Base-by-base conservation (phyloP, 2,113 vertebrate species). In the Toxostoma redivivum region DNA sequence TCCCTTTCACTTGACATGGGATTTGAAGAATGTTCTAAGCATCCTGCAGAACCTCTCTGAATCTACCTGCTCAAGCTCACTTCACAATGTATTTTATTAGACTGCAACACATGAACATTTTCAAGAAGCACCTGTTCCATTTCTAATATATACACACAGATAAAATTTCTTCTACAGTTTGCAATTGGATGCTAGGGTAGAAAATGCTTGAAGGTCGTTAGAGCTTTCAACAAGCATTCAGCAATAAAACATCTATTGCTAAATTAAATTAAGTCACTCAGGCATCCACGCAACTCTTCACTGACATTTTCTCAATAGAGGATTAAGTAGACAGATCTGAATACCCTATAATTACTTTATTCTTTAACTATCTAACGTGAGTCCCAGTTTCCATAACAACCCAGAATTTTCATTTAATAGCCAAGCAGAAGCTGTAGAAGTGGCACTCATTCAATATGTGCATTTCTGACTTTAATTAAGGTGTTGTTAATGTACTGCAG, bases 381-480 rank as follows among this genome's bases (percentile, higher is more conserved):
- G 53, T 88, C 77, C 37, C 42, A 81, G 96, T 96, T 97, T 94
- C 96, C 95, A 97, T 97, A 97, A 96, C 95, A 93, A 97, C 93
- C 19, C 37, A 71, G 88, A 94, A 93, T 94, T 96, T 96, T 93
- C 86, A 97, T 96, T 91, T 95, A 90, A 92, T 88, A 94, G 86
- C 60, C 33, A 51, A 81, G 92, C 37, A 96, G 92, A 94, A 94
- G 80, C 92, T 93, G 82, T n/a, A 95, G 82, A 88, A 95, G 69
- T 84, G 82, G 80, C 85, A 88, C 40, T 81, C 85, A 86, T 81
- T 93, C 80, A 81, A 13, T 67, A 78, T 64, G 82, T 92, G 82
- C 71, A 86, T 92, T 90, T 96, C 88, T 93, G 83, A 50, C 80
- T 79, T 90, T 78, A 96, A 92, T 90, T 93, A 88, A 94, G 86